A percentile compares a stretch with the other conserved stretches of the same genome.
Evolutionary conservation across 1,140 invertebrate genomes (phyloP).

Genomic region (Drosophila gunungcola): DNA sequence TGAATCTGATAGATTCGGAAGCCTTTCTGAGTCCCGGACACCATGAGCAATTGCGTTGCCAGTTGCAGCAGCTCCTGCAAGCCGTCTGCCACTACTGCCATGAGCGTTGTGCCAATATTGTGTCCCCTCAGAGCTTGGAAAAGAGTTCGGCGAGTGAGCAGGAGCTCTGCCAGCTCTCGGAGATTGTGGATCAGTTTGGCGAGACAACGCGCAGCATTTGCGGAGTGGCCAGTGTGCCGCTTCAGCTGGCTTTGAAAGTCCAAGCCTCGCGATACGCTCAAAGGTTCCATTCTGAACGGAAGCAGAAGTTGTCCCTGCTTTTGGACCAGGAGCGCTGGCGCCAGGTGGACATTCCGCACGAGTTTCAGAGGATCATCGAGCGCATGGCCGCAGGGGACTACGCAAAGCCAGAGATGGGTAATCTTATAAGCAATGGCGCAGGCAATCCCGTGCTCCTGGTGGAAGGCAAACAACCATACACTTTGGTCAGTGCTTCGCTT

Average conservation of each 20-base stretch:
- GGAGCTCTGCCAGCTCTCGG: conserved; percentile 92
- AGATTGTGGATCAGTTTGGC: conserved; percentile 92
- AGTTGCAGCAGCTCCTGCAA: conserved; percentile 91
- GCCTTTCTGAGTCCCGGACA: conserved; percentile 90
- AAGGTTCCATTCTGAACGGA: conserved; percentile 95
- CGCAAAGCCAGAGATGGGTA: conserved; percentile 58
- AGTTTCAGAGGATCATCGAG: conserved; percentile 94
- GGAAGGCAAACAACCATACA: conserved; percentile 92
- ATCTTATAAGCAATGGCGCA: conserved; percentile 64
- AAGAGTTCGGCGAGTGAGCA: conserved; percentile 88
- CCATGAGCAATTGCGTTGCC: conserved; percentile 88
- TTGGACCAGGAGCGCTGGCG: conserved; percentile 97
- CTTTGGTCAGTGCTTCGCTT: conserved; percentile 93
- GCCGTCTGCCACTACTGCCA: conserved; percentile 96
- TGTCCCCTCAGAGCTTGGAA: conserved; percentile 90
- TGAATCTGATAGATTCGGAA: conserved; percentile 87
- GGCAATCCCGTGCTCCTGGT: conserved; percentile 88
- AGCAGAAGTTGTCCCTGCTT: conserved; percentile 92
- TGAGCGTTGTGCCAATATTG: conserved; percentile 94
- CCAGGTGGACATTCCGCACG: conserved; percentile 94
- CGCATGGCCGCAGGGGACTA: conserved; percentile 87
- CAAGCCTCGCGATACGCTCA: conserved; percentile 96
- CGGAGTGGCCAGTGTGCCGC: conserved; percentile 91
- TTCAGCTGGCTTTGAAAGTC: conserved; percentile 93
- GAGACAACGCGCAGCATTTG: conserved; percentile 91